phyloP scores from a whole-genome alignment of 2,797 vertebrate genomes.

The Anniella stebbinsi region DNA sequence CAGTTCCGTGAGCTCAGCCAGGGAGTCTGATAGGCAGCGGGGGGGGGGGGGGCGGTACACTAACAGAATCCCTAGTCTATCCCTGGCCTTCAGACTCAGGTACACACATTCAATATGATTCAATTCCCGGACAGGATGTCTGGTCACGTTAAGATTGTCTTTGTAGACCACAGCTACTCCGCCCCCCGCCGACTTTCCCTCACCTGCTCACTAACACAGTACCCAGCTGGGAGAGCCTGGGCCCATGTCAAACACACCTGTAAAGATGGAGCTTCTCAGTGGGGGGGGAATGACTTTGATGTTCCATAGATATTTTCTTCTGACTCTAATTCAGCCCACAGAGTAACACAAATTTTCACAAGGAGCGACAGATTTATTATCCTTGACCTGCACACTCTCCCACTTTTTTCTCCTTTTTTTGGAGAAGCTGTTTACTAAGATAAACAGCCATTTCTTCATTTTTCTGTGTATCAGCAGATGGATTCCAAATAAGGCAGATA shows the following conservation, averaged over 20 bases:
- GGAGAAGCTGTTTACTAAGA: constrained; percentile 19
- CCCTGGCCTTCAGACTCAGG: no score
- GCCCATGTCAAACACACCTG: background rate
- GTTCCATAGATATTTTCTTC: constrained; percentile 3
- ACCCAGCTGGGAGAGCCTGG: no score
- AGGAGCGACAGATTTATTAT: background rate
- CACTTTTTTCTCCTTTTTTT: background rate
- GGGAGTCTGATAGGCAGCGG: no score
- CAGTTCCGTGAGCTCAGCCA: no score
- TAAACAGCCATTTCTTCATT: constrained; percentile 14
- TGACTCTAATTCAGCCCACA: background rate
- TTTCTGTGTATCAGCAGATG: constrained; percentile 7
- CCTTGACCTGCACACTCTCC: background rate
- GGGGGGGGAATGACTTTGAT: background rate
- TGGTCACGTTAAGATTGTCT: no score
- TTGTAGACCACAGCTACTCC: no score
- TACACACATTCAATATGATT: no score
- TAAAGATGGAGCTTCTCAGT: background rate
- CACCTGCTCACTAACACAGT: no score
- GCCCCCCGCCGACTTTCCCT: no score
- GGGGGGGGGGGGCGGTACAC: no score
- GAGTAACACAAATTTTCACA: background rate
- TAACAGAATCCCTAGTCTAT: no score
- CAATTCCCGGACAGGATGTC: no score
- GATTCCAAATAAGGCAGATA: constrained; percentile 32